These are phyloP conservation scores for Drosophila serrata DNA, from an alignment of 1,140 invertebrate species.

Conservation along the genomic window DNA sequence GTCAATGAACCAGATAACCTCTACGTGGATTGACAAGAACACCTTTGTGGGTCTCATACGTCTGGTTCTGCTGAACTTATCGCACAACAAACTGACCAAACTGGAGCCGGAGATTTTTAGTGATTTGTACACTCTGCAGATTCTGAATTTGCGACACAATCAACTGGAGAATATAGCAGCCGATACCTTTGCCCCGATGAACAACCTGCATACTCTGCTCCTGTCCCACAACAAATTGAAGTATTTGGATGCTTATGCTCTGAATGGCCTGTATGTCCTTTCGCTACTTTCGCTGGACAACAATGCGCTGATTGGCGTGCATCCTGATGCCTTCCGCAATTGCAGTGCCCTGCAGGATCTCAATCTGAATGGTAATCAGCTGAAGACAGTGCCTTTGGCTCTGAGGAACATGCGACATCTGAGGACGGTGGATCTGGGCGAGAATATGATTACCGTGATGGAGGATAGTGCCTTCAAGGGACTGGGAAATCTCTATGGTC, in stretches of 20 bases:
- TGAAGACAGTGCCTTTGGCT: conserved; percentile 92
- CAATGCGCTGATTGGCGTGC: conserved; percentile 91
- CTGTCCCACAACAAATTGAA: conserved; percentile 92
- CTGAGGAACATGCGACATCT: conserved; percentile 90
- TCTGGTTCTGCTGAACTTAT: conserved; percentile 93
- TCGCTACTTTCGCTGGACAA: conserved; percentile 92
- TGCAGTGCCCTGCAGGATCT: conserved; percentile 94
- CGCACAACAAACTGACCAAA: conserved; percentile 92
- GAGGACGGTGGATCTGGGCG: conserved; percentile 93
- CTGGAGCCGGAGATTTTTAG: conserved; percentile 93
- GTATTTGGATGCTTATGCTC: conserved; percentile 90
- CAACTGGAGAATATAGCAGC: conserved; percentile 91
- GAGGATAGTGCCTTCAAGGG: conserved; percentile 93
- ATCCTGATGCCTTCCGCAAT: conserved; percentile 93
- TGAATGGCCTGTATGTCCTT: conserved; percentile 92
- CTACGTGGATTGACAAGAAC: conserved; percentile 92
- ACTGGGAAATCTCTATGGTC: conserved; percentile 91
- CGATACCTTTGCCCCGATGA: conserved; percentile 93
- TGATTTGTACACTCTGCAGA: conserved; percentile 93
- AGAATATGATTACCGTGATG: conserved; percentile 92
- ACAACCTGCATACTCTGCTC: conserved; percentile 93
- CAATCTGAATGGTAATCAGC: conserved; percentile 93
- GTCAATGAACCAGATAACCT: conserved; percentile 94
- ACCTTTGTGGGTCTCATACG: conserved; percentile 95
- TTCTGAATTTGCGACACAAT: conserved; percentile 93